phyloP scores from a whole-genome alignment of 2,888 invertebrate genomes.

The Autographa gamma region DNA sequence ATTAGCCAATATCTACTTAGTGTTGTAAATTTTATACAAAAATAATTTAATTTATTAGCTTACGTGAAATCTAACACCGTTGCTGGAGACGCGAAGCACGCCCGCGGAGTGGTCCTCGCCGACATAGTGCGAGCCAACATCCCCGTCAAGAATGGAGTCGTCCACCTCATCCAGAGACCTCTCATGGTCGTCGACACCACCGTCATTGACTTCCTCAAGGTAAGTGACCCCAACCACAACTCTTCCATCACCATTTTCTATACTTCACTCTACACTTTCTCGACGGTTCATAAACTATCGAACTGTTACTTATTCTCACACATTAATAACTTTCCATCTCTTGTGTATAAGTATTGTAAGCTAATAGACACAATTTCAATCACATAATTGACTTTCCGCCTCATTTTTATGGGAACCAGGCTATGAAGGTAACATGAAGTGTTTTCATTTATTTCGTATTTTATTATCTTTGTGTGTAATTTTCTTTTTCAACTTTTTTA shows the following conservation, averaged over 20 bases:
- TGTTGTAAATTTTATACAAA: neutral
- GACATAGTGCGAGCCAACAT: conserved; percentile 97
- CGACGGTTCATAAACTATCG: conserved; percentile 23
- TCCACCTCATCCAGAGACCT: conserved; percentile 97
- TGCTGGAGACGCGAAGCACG: conserved; percentile 93
- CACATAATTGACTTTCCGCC: conserved; percentile 81
- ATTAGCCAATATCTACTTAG: neutral
- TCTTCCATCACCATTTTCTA: neutral
- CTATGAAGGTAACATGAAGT: conserved; percentile 85
- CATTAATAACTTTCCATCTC: conserved; percentile 28
- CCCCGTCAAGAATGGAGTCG: conserved; percentile 97
- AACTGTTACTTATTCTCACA: conserved; percentile 34
- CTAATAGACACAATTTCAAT: conserved; percentile 61
- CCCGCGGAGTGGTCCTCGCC: conserved; percentile 95
- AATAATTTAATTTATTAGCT: conserved; percentile 83
- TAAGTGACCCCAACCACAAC: conserved; percentile 68
- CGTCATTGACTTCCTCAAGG: conserved; percentile 95
- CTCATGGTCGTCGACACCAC: conserved; percentile 97
- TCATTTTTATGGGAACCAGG: conserved; percentile 86
- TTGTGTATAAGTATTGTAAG: conserved; percentile 45
- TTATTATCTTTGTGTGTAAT: conserved; percentile 76
- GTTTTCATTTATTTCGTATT: conserved; percentile 69
- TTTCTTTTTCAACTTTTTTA: conserved; percentile 64
- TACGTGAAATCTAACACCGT: conserved; percentile 96
- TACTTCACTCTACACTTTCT: conserved; percentile 18